These are phyloP conservation scores for Orthosia incerta DNA, from an alignment of 2,888 invertebrate genomes.

Conservation along the genomic window DNA sequence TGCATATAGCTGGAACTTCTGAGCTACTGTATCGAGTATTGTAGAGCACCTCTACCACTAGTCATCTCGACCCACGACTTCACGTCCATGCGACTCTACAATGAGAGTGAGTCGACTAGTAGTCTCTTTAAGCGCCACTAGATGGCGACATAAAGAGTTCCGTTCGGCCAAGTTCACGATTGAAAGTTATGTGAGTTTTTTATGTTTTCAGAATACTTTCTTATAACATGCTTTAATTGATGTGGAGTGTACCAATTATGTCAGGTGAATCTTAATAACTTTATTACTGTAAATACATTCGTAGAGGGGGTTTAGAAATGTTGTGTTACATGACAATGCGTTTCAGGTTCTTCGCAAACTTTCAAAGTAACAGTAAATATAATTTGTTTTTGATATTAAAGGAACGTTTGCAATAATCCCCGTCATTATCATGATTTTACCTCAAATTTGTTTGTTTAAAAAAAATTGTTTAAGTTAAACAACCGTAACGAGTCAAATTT, in stretches of 20 bases:
- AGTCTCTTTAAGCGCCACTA: slow-evolving; percentile 24
- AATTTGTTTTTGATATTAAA: not conserved
- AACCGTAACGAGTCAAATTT: slow-evolving; percentile 13
- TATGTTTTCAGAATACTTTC: slow-evolving; percentile 36
- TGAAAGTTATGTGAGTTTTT: slow-evolving; percentile 45
- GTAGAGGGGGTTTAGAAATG: slow-evolving; percentile 3
- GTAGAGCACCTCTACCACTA: slow-evolving; percentile 11
- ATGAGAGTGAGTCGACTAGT: slow-evolving; percentile 16
- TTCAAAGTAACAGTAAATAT: slow-evolving; percentile 21
- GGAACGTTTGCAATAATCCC: not conserved
- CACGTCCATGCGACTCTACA: not conserved
- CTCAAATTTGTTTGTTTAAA: too few relatives aligned
- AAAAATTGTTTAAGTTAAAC: too few relatives aligned
- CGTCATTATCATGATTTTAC: not conserved
- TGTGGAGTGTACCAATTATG: slow-evolving; percentile 42
- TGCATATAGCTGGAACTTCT: slow-evolving; percentile 21
- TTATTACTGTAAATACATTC: slow-evolving; percentile 24
- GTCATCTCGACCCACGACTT: not conserved
- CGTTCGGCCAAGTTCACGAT: slow-evolving; percentile 1
- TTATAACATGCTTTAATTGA: slow-evolving; percentile 46
- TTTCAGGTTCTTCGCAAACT: slow-evolving; percentile 30
- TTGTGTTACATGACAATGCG: slow-evolving; percentile 30
- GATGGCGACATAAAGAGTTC: slow-evolving; percentile 42
- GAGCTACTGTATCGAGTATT: not conserved
- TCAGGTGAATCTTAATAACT: slow-evolving; percentile 29